A percentile compares a stretch with the other conserved stretches of the same genome.
phyloP scores from a whole-genome alignment of 2,797 vertebrate genomes.

The Acipenser oxyrinchus region DNA sequence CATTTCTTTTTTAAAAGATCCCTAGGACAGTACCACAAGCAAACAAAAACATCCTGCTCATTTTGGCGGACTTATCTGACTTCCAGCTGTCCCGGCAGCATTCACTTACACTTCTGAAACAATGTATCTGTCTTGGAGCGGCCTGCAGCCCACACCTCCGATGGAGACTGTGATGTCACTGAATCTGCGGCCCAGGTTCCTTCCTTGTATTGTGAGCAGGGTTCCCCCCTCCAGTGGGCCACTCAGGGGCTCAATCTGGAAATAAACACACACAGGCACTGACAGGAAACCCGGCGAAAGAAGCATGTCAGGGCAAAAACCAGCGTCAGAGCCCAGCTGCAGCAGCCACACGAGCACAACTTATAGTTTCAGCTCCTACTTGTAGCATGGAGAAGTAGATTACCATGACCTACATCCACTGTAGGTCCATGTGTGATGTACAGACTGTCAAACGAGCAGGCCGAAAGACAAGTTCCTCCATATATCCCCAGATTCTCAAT shows the following conservation, averaged over 20 bases:
- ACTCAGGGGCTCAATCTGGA: conserved; percentile 74
- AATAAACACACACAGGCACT: neutral
- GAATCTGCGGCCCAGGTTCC: conserved; percentile 79
- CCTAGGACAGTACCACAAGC: too few species aligned
- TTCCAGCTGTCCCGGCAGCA: conserved; percentile 2
- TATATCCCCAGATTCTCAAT: too few species aligned
- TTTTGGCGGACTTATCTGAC: too few species aligned
- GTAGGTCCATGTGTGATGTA: too few species aligned
- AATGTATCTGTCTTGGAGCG: conserved; percentile 55
- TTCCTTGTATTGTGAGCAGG: conserved; percentile 77
- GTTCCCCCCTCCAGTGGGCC: conserved; percentile 83
- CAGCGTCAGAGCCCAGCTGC: conserved; percentile 7
- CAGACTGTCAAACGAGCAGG: too few species aligned
- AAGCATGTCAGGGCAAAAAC: conserved; percentile 14
- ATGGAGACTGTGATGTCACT: conserved; percentile 62
- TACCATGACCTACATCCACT: too few species aligned
- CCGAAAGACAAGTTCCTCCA: too few species aligned
- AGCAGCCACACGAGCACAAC: neutral
- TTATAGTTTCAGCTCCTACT: too few species aligned
- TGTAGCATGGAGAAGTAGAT: too few species aligned
- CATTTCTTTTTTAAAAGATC: too few species aligned
- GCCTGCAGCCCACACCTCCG: conserved; percentile 59
- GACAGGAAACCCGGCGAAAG: conserved; percentile 14
- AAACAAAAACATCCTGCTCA: too few species aligned
- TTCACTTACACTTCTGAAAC: conserved; percentile 79